Evolutionary conservation across 2,888 invertebrate species (phyloP), one percentile per base, ranked within the genome.

Genomic region (Sesia apiformis): DNA sequence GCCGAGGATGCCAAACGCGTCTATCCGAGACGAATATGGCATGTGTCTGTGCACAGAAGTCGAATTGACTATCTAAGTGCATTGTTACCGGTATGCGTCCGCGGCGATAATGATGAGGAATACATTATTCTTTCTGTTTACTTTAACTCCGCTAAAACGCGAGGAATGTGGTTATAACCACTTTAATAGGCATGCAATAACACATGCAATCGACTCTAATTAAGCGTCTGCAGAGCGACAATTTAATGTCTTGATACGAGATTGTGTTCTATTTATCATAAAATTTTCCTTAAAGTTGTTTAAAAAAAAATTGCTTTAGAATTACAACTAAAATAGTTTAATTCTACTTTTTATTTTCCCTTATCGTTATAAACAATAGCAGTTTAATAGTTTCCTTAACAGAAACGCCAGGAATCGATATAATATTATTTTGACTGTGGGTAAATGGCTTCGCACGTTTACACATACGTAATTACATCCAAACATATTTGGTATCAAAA

Each of bases 11-110:
- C 73, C 71, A 62, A 67, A 72, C 67, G 68, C 68, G 76, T 76
- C 72, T 70, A 60, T 66, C 66, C 40, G 54, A 55, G 59, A 62
- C 79, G 58, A 67, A 78, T 77, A 81, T 78, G 81, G 81, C 66
- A 75, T 69, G 70, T 52, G 61, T 39, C 23, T 8, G 38, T 53
- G 49, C 57, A 64, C 70, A 59, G 66, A 66, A 69, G 66, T 66
- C 58, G 57, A 63, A 65, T 68, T 57, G 51, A 23, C 55, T 56
- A 56, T 61, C 57, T 55, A 58, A 52, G 57, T 53, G 52, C 59
- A 57, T 62, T 61, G 59, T 62, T 62, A 57, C 53, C 41, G 54
- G 52, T 46, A 46, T n/a, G 23, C 46, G 4, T n/a, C n/a, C 8
- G n/a, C n/a, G 7, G 46, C 56, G 56, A 52, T 59, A 58, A 55